A percentile compares a stretch with the other conserved stretches of the same genome.
These are phyloP conservation scores for Sciurus niger DNA, from an alignment of 2,113 vertebrate species.

Conservation along the genomic window DNA sequence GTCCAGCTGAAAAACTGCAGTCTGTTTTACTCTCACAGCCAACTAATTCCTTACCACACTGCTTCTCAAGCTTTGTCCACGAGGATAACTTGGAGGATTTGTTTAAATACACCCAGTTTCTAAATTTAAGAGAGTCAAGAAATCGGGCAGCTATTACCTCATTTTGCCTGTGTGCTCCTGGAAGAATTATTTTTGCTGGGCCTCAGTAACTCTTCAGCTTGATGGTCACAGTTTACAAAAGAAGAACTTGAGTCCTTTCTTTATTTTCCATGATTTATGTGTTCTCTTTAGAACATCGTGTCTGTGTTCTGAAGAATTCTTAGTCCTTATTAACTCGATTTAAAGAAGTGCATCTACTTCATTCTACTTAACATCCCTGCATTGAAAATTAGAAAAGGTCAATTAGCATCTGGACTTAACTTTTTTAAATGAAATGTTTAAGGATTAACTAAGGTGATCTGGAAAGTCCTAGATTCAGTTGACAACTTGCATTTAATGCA, in stretches of 20 bases:
- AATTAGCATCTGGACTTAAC: not conserved
- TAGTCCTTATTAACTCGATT: not conserved
- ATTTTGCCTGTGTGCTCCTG: not conserved
- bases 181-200: not conserved
- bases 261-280: not conserved
- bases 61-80: not conserved
- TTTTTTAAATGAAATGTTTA: not conserved
- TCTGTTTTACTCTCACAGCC: not conserved
- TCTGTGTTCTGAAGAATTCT: not conserved
- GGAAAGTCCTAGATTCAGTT: not conserved
- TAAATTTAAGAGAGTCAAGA: not conserved
- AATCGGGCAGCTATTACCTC: not conserved
- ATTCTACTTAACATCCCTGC: not conserved
- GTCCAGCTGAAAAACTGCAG: not conserved
- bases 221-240: not conserved
- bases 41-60: not conserved
- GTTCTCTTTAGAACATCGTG: too few relatives aligned
- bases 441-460: not conserved
- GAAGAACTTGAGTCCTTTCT: not conserved
- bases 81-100: not conserved
- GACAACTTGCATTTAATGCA: not conserved
- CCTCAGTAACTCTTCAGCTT: not conserved
- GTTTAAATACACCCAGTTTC: not conserved
- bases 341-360: not conserved
- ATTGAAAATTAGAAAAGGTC: not conserved